Conservation (phyloP, 2,113 vertebrate species). For the Eolophus roseicapilla region DNA sequence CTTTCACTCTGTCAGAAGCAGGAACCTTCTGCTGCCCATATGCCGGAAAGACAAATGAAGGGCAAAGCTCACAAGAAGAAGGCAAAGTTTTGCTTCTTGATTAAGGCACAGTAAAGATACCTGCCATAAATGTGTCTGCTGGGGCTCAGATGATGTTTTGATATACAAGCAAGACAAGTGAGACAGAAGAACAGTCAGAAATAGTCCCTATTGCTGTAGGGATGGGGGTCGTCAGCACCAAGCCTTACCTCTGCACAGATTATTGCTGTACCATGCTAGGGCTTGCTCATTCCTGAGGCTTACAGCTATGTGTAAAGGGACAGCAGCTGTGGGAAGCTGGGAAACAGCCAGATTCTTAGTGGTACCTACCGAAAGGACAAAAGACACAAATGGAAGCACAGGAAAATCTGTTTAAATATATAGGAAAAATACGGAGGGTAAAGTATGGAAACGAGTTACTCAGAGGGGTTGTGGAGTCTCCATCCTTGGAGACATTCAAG, state of each 20-base stretch:
- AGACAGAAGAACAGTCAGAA: not conserved
- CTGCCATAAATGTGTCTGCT: not conserved
- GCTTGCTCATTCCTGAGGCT: not conserved
- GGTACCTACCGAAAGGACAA: not conserved
- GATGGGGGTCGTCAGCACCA: not conserved
- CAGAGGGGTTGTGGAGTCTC: not conserved
- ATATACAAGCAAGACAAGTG: rapidly evolving
- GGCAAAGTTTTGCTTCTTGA: not conserved
- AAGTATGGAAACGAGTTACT: not conserved
- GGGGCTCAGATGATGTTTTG: not conserved
- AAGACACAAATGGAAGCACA: rapidly evolving
- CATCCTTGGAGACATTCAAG: no score
- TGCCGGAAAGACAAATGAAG: constrained; percentile 65
- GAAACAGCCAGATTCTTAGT: not conserved
- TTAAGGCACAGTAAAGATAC: not conserved
- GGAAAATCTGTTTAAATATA: not conserved
- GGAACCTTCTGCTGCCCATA: constrained; percentile 65
- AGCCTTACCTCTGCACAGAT: not conserved
- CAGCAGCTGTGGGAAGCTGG: not conserved
- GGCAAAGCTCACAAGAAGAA: constrained; percentile 13
- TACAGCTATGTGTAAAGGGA: not conserved
- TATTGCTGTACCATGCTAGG: not conserved
- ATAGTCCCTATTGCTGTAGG: not conserved
- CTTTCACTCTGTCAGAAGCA: constrained; percentile 32
- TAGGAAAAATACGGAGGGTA: not conserved